These are phyloP conservation scores for Parambassis ranga DNA, from an alignment of 2,797 vertebrate genomes.

Conservation along the genomic window DNA sequence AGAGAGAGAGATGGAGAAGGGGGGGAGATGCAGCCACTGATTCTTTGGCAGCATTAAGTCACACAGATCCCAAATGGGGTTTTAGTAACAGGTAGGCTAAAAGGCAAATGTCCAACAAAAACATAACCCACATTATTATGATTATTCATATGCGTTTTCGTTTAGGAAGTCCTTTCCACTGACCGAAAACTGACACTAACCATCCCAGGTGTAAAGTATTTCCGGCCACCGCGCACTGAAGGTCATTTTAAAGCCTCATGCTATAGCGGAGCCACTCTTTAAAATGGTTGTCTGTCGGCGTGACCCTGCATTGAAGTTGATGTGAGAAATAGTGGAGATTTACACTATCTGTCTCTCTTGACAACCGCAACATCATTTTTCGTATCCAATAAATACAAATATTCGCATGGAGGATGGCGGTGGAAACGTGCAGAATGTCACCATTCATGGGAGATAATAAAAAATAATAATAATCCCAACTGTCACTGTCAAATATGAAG, in stretches of 20 bases:
- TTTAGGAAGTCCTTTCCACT: slow-evolving; percentile 5
- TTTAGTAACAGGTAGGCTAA: slow-evolving; percentile 21
- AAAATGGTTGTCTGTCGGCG: slow-evolving; percentile 61
- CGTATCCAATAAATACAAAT: slow-evolving; percentile 30
- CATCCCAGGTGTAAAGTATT: slow-evolving; percentile 69
- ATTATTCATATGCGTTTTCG: too few relatives aligned
- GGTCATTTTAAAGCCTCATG: slow-evolving; percentile 75
- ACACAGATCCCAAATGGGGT: slow-evolving; percentile 8
- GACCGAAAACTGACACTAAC: slow-evolving; percentile 36
- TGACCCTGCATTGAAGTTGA: slow-evolving; percentile 38
- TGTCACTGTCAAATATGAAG: too few relatives aligned
- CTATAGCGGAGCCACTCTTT: slow-evolving; percentile 31
- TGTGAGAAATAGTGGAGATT: slow-evolving; percentile 9
- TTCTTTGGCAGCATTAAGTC: slow-evolving; percentile 26
- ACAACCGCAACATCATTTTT: slow-evolving; percentile 17
- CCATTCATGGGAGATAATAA: not conserved
- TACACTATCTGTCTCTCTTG: slow-evolving; percentile 4
- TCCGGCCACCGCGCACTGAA: slow-evolving; percentile 70
- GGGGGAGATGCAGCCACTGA: slow-evolving; percentile 28
- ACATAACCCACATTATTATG: not conserved
- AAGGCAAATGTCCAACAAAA: not conserved
- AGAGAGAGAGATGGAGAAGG: not conserved
- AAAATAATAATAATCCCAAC: too few relatives aligned
- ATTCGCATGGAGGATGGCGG: slow-evolving; percentile 12
- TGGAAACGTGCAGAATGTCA: not conserved